Conservation (phyloP, 2,113 vertebrate genomes). For the Poeciliopsis retropinna region DNA sequence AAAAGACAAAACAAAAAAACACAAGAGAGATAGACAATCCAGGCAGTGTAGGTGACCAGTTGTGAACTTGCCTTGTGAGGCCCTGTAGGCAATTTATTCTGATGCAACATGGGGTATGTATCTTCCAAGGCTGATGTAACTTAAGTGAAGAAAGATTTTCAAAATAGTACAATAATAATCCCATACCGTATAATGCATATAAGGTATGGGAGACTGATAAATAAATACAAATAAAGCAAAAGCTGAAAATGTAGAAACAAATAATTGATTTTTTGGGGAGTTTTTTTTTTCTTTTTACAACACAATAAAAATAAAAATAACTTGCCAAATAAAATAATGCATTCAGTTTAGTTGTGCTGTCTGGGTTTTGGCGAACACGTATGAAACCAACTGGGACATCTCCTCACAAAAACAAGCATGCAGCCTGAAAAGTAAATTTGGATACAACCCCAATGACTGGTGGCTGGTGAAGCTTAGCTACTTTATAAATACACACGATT, state of each 20-base stretch:
- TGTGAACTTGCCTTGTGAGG: background rate
- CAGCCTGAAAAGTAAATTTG: conserved; percentile 30
- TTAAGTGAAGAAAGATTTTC: background rate
- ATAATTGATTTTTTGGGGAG: background rate
- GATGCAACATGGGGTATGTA: background rate
- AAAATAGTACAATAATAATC: too few species aligned
- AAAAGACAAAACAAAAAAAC: background rate
- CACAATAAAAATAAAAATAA: background rate
- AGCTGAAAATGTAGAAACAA: background rate
- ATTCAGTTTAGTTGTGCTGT: background rate
- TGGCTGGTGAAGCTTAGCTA: conserved; percentile 28
- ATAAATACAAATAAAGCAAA: background rate
- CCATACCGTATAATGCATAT: too few species aligned
- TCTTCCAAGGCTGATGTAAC: background rate
- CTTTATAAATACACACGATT: too few species aligned
- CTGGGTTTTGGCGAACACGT: conserved; percentile 17
- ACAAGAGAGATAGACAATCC: background rate
- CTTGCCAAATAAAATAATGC: background rate
- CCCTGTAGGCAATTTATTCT: background rate
- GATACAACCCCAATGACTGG: conserved; percentile 15
- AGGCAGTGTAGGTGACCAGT: background rate
- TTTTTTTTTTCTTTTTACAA: background rate
- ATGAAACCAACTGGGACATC: conserved; percentile 20
- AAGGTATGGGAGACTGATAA: background rate
- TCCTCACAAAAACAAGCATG: conserved; percentile 22